Percentiles rank a stretch among this genome's conserved stretches.
phyloP scores from a whole-genome alignment of 2,113 vertebrate genomes.

The Syngnathus scovelli region DNA sequence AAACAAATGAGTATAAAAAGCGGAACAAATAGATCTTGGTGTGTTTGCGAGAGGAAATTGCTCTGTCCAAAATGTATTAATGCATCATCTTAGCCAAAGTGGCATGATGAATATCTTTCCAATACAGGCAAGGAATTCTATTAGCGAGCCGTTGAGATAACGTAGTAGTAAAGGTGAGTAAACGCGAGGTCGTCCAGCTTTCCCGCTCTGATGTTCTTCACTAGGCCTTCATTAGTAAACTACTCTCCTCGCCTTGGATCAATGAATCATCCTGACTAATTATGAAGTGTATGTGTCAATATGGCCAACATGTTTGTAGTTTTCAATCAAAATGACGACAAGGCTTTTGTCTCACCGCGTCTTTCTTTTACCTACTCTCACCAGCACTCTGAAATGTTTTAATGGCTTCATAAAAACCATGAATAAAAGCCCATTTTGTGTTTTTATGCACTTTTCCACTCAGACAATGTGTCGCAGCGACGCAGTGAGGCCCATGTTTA shows the following conservation, averaged over 20 bases:
- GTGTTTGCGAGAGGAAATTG: conserved; percentile 44
- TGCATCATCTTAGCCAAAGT: conserved; percentile 41
- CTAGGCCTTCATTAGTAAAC: conserved; percentile 58
- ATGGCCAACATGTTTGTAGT: conserved; percentile 25
- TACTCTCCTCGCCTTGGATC: conserved; percentile 51
- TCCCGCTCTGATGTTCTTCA: conserved; percentile 37
- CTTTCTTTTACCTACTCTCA: conserved; percentile 1
- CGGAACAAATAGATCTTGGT: neutral
- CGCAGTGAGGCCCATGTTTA: neutral
- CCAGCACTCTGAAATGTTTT: conserved; percentile 7
- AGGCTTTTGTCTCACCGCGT: conserved; percentile 18
- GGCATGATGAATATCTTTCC: conserved; percentile 53
- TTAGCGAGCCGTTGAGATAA: conserved; percentile 48
- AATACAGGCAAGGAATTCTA: conserved; percentile 54
- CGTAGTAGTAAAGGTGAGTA: conserved; percentile 5
- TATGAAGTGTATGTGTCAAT: conserved; percentile 40
- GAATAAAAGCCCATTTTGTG: conserved; percentile 22
- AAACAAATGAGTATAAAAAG: neutral
- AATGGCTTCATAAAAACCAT: conserved; percentile 18
- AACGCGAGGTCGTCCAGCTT: conserved; percentile 10
- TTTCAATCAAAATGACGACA: conserved; percentile 24
- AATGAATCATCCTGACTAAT: conserved; percentile 58
- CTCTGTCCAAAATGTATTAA: conserved; percentile 50
- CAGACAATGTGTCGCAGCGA: neutral
- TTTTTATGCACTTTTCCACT: conserved; percentile 20